Conservation (phyloP, 2,888 invertebrate species). For the Drosophila formosana region DNA sequence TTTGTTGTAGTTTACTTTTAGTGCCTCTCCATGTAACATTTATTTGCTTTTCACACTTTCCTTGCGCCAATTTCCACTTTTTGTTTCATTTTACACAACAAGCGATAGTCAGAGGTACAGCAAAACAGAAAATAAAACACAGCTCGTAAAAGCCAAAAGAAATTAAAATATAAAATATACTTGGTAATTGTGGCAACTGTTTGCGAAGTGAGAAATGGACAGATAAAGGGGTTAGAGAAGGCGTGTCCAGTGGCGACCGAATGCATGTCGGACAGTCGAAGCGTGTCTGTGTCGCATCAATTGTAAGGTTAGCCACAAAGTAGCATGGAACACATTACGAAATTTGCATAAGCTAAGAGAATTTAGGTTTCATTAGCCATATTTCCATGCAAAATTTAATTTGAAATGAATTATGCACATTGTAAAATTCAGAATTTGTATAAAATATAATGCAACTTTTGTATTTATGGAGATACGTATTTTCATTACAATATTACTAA, state of each 20-base stretch:
- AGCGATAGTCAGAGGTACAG: constrained; percentile 2
- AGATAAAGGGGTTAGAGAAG: constrained; percentile 26
- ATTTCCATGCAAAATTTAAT: not conserved
- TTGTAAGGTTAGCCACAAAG: constrained; percentile 40
- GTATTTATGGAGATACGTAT: too few species aligned
- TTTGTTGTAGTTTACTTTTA: constrained; percentile 35
- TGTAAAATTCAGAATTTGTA: too few species aligned
- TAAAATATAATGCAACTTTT: too few species aligned
- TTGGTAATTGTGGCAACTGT: constrained; percentile 46
- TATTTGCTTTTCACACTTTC: constrained; percentile 77
- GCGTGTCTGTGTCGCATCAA: constrained; percentile 25
- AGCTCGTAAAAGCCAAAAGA: constrained; percentile 57
- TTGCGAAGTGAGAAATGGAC: constrained; percentile 1
- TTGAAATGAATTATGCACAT: too few species aligned
- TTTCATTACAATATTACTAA: too few species aligned
- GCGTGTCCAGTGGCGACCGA: constrained; percentile 31
- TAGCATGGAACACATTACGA: constrained; percentile 27
- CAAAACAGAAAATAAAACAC: constrained; percentile 7
- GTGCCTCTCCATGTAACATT: constrained; percentile 39
- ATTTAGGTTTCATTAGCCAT: not conserved
- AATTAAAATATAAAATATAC: constrained; percentile 61
- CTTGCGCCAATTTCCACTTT: constrained; percentile 76
- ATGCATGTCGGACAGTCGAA: constrained; percentile 21
- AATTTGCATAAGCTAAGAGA: not conserved
- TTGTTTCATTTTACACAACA: constrained; percentile 61